These are phyloP conservation scores for Yponomeuta plumbellus DNA, from an alignment of 2,888 invertebrate species.

Conservation along the genomic window DNA sequence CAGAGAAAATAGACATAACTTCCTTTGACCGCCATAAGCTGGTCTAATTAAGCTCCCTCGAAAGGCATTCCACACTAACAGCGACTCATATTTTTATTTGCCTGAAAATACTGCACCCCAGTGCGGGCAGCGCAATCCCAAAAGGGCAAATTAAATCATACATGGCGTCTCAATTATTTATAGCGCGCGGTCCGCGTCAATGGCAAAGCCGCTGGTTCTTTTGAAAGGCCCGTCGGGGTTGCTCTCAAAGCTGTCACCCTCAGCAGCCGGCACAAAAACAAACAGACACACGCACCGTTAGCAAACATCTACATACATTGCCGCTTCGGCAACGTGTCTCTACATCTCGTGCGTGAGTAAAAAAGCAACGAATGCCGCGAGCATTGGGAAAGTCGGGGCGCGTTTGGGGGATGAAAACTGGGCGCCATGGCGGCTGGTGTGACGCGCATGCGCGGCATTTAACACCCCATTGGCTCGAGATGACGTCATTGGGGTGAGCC, in stretches of 20 bases:
- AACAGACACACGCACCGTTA: conserved; percentile 35
- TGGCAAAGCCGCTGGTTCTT: conserved; percentile 60
- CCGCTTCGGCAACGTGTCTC: conserved; percentile 29
- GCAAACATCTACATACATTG: conserved; percentile 38
- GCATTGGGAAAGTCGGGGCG: conserved; percentile 31
- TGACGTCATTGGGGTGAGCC: conserved; percentile 75
- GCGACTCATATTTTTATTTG: conserved; percentile 25
- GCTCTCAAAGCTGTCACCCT: conserved; percentile 70
- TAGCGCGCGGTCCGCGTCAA: conserved; percentile 57
- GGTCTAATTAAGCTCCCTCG: conserved; percentile 13
- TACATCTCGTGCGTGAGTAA: conserved; percentile 36
- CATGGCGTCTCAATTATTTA: conserved; percentile 68
- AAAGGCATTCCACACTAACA: conserved; percentile 1
- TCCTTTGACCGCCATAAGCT: conserved; percentile 7
- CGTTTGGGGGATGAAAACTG: conserved; percentile 37
- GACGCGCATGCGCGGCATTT: conserved; percentile 60
- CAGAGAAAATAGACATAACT: background rate
- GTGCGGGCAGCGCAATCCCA: conserved; percentile 43
- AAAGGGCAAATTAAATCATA: conserved; percentile 74
- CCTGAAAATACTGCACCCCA: conserved; percentile 43
- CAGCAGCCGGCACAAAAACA: conserved; percentile 50
- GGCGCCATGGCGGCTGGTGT: conserved; percentile 67
- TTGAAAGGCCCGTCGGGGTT: conserved; percentile 68
- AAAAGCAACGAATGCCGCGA: conserved; percentile 49
- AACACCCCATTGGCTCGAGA: conserved; percentile 69